Evolutionary conservation across 2,113 vertebrate genomes (phyloP), one percentile per base, ranked within the genome.

Genomic region (Gila orcuttii): DNA sequence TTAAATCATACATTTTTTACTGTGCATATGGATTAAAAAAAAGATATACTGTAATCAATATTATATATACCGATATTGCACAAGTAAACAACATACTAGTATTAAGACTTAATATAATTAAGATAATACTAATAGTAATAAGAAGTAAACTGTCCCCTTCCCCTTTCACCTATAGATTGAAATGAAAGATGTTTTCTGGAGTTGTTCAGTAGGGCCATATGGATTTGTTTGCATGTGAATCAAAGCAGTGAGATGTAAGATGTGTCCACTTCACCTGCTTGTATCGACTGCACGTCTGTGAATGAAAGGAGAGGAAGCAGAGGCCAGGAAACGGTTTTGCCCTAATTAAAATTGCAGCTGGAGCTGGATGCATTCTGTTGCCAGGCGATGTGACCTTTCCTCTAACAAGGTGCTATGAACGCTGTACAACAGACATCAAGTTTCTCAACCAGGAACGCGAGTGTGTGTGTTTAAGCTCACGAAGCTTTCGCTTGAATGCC

Each of bases 331-430:
- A 89, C 82, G 84, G 86, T 75, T 69, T 84, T 90, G 83, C 87
- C 91, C 90, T 93, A 92, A 94, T 95, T 95, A 94, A 94, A 94
- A 92, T 89, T 89, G 91, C 92, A 92, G 86, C 89, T 86, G 88
- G 71, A 91, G 82, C 90, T 71, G 17, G 12, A 39, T 83, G 68
- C 33, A 68, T 62, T 60, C 90, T 91, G 90, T 93, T 93, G 90
- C 91, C 89, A 93, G 91, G 93, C 91, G 81, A 93, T 92, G 89
- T 92, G 92, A 93, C 92, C 92, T 93, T 89, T 92, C 87, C 90
- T 78, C 31, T 21, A 83, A 55, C 88, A 90, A 88, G 86, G 89
- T 88, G 88, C 2, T 19, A 39, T 15, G 2, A 57, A 89, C 89
- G 78, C 62, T 25, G 64, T 68, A 81, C 42, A 45, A 81, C 60